A percentile compares a stretch with the other conserved stretches of the same genome.
Evolutionary conservation across 2,888 invertebrate genomes (phyloP).

Genomic region (Amblyjoppa fuscipennis): DNA sequence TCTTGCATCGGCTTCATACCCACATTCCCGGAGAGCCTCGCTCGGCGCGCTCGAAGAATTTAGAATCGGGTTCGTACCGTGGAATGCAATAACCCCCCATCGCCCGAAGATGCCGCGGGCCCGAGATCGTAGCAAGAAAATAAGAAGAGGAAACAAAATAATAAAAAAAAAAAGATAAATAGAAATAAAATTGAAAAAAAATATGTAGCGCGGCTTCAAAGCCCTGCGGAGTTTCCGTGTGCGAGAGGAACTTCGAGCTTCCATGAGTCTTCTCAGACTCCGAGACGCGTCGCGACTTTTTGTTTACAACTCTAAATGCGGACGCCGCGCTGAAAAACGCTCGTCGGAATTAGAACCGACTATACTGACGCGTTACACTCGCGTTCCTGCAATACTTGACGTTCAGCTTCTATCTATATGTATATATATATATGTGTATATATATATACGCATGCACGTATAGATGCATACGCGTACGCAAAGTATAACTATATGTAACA

Average conservation of each 20-base stretch:
- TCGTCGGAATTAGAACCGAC: conserved; percentile 40
- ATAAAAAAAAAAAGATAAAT: neutral
- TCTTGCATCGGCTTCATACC: neutral
- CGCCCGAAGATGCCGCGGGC: neutral
- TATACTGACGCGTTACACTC: conserved; percentile 23
- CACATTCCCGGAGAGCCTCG: neutral
- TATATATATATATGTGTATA: neutral
- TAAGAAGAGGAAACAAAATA: neutral
- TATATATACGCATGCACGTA: too few species aligned
- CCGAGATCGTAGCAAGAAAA: neutral
- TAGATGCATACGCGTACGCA: too few species aligned
- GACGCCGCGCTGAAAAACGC: conserved; percentile 18
- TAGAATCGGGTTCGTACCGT: conserved; percentile 21
- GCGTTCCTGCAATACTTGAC: conserved; percentile 24
- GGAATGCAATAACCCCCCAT: conserved; percentile 54
- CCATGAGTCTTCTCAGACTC: conserved; percentile 8
- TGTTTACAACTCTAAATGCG: conserved; percentile 46
- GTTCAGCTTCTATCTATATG: neutral
- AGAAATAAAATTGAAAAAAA: neutral
- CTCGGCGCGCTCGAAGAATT: conserved; percentile 38
- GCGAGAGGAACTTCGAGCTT: neutral
- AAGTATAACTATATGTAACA: neutral
- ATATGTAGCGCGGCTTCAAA: neutral
- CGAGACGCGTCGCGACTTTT: conserved; percentile 21
- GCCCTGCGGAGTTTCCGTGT: conserved; percentile 10